Base-by-base conservation (phyloP, 2,888 invertebrate genomes). In the Caenorhabditis virilis region DNA sequence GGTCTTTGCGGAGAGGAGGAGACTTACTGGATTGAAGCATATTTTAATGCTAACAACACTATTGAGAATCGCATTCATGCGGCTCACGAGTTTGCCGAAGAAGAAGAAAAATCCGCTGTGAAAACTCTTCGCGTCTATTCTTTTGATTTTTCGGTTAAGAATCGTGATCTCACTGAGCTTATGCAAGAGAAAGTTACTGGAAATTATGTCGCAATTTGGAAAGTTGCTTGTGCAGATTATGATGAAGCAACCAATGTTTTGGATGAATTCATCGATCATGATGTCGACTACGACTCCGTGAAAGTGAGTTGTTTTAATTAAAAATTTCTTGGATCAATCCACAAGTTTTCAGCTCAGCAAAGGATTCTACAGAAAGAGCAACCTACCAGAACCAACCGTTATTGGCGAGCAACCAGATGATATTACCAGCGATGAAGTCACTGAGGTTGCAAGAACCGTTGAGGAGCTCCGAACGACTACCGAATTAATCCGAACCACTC, bases 1-100 rank as follows among this genome's bases (percentile, higher is more conserved):
- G 58, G 56, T 46, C 60, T 53, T 20, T 74, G 74, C 39, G 68
- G 68, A 43, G 47, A 52, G 13, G 42, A 61, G 39, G 65, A 56
- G 26, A 68, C 75, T 9, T 64, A 53, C 48, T 75, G 75, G 75
- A 57, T 75, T 25, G 75, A 75, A 27, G 66, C 61, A 9, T 59
- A 61, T 35, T 65, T 66, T 33, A 52, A 56, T 30, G 46, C 45
- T 16, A 47, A 69, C 4, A 54, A 54, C 2, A 57, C 60, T 41
- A 58, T 63, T 15, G 50, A 25, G 11, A 64, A 71, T 50, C 36
- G 61, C 25, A 48, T 65, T 20, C 30, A 57, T 15, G 55, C 53
- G 15, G 65, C 63, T 13, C 33, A 48, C 13, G 52, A 46, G 1
- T 58, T 68, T 38, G 56, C 56, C n/a, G 60, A 68, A 11, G 16